phyloP scores from a whole-genome alignment of 2,113 vertebrate genomes.

The Polyodon spathula region DNA sequence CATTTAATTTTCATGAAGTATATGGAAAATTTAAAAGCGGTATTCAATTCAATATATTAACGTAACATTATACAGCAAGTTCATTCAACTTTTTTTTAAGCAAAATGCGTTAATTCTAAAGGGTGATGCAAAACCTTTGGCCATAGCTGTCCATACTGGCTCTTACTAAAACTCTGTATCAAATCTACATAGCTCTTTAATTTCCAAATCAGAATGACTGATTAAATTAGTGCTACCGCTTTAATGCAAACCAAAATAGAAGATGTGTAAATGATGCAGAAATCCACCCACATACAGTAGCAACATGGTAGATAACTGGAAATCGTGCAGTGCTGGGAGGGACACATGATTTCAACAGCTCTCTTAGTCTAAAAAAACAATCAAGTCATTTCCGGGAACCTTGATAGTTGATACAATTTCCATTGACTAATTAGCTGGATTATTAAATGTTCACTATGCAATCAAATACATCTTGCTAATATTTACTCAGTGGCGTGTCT shows the following conservation, averaged over 20 bases:
- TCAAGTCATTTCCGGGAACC: neutral
- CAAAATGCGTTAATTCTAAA: too few relatives aligned
- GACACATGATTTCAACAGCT: neutral
- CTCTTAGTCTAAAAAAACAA: neutral
- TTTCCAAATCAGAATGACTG: neutral
- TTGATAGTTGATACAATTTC: neutral
- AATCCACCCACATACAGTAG: neutral
- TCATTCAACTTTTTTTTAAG: too few relatives aligned
- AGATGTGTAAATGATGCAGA: neutral
- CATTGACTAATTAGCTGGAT: constrained; percentile 1
- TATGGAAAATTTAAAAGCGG: too few relatives aligned
- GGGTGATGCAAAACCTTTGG: too few relatives aligned
- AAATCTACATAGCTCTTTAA: too few relatives aligned
- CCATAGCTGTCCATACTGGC: too few relatives aligned
- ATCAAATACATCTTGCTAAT: neutral
- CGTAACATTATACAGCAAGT: too few relatives aligned
- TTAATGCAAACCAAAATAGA: neutral
- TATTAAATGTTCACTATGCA: neutral
- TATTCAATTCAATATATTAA: too few relatives aligned
- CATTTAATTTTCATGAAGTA: too few relatives aligned
- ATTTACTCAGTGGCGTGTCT: constrained; percentile 10
- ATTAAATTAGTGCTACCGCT: neutral
- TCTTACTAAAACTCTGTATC: too few relatives aligned
- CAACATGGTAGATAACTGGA: neutral
- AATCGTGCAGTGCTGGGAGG: neutral